A percentile compares a stretch with the other conserved stretches of the same genome.
These are phyloP conservation scores for Mastacembelus armatus DNA, from an alignment of 2,797 vertebrate genomes.

Conservation along the genomic window DNA sequence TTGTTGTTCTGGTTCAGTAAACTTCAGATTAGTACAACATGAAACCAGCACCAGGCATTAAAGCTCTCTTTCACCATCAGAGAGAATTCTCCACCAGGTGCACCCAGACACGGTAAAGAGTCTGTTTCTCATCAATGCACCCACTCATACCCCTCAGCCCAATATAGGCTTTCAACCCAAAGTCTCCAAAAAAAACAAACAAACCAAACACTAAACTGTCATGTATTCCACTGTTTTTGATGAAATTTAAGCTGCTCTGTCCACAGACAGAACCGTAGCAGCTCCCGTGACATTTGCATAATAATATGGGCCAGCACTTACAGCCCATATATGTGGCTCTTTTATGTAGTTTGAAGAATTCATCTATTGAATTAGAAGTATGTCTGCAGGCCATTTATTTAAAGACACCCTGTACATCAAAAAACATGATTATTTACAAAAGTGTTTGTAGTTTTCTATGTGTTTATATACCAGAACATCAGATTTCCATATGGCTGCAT, in stretches of 20 bases:
- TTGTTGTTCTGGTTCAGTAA: conserved; percentile 12
- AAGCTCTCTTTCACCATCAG: conserved; percentile 58
- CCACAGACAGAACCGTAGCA: not conserved
- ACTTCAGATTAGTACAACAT: conserved; percentile 41
- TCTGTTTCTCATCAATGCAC: not conserved
- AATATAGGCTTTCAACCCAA: not conserved
- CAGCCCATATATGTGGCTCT: conserved; percentile 16
- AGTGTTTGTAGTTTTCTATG: conserved; percentile 4
- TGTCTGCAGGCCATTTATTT: conserved; percentile 36
- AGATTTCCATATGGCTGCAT: not conserved
- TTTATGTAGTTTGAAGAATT: conserved; percentile 29
- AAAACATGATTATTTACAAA: too few relatives aligned
- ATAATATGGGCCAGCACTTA: conserved; percentile 9
- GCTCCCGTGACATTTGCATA: conserved; percentile 19
- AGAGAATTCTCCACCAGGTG: conserved; percentile 56
- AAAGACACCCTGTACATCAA: conserved; percentile 47
- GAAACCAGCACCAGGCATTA: conserved; percentile 57
- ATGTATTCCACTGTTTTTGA: too few relatives aligned
- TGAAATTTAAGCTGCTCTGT: too few relatives aligned
- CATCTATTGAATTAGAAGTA: conserved; percentile 31
- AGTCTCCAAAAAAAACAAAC: too few relatives aligned
- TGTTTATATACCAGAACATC: conserved; percentile 1
- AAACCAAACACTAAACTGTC: too few relatives aligned
- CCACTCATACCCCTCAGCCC: not conserved
- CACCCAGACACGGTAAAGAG: not conserved